A percentile compares a stretch with the other conserved stretches of the same genome.
Conservation (phyloP, 2,113 vertebrate species). For the Aptenodytes patagonicus region DNA sequence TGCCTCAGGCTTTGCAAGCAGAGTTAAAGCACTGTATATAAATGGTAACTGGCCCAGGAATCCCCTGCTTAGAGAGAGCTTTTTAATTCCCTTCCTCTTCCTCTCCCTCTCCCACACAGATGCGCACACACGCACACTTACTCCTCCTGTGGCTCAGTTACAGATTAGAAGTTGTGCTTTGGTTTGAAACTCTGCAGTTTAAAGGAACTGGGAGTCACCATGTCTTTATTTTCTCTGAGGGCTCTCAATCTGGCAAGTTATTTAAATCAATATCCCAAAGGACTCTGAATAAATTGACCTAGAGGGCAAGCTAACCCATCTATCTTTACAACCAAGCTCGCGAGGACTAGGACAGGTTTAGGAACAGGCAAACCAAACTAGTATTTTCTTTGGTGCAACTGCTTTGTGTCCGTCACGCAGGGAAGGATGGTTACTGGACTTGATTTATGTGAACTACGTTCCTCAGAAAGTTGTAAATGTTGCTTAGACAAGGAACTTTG, state of each 20-base stretch:
- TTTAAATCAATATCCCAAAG: neutral
- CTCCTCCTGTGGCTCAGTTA: neutral
- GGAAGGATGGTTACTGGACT: neutral
- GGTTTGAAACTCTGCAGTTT: neutral
- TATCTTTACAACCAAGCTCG: neutral
- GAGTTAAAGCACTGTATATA: neutral
- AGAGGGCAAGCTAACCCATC: neutral
- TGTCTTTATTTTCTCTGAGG: neutral
- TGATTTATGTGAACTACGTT: neutral
- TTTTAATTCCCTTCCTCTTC: neutral
- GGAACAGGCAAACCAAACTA: neutral
- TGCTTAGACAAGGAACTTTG: neutral
- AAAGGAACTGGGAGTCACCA: neutral
- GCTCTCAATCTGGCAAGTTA: neutral
- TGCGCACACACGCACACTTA: fast-evolving
- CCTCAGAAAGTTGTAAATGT: neutral
- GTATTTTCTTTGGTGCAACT: neutral
- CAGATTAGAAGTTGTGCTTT: neutral
- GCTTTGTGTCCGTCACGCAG: neutral
- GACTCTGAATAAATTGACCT: neutral
- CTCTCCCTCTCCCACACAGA: neutral
- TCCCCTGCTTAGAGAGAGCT: neutral
- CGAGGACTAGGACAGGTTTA: neutral
- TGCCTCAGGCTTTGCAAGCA: neutral
- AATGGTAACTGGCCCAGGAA: neutral